Base-by-base conservation (phyloP, 2,113 vertebrate species). In the Galemys pyrenaicus region DNA sequence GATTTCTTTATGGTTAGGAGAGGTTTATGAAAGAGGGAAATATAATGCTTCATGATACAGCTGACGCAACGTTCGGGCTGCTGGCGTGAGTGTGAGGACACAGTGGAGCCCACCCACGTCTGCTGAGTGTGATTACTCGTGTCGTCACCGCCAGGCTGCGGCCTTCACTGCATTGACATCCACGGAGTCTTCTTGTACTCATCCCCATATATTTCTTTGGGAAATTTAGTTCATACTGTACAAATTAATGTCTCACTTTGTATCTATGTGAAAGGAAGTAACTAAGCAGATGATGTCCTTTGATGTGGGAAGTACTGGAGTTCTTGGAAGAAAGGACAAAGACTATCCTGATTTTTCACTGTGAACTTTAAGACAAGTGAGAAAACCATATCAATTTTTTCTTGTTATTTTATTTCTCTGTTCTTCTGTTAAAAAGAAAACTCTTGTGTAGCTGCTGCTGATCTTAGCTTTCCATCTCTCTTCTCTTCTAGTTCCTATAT, bases 281-380 rank as follows among this genome's bases (percentile, higher is more conserved):
- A 89, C 78, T 88, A 75, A 82, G 37, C 2, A 94, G 85, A 75
- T 39, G 51, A 39, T 65, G 39, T 2, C 1, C 84, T 96, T 95
- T 93, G 67, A 95, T 95, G 89, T n/a, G 39, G 39, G 64, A 78
- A 74, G 56, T 22, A 32, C 85, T 51, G 79, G 73, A 44, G 19
- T 80, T 94, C 79, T 90, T 84, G 84, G 95, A 92, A 94, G 58
- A 67, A 78, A 91, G 90, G 62, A 37, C 37, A 71, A 51, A 79
- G 30, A 39, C 56, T 15, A 3, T 78, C 70, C 86, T 95, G 82
- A 80, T 85, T 89, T 95, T 93, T 88, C 60, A 44, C 60, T 85
- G 20, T 67, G 85, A 88, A 68, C 44, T 16, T 39, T n/a, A 92
- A 87, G 80, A 67, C 17, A 92, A 79, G 77, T 92, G 87, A 58